Conservation (phyloP, 2,113 vertebrate species). For the Hydrochoerus hydrochaeris region DNA sequence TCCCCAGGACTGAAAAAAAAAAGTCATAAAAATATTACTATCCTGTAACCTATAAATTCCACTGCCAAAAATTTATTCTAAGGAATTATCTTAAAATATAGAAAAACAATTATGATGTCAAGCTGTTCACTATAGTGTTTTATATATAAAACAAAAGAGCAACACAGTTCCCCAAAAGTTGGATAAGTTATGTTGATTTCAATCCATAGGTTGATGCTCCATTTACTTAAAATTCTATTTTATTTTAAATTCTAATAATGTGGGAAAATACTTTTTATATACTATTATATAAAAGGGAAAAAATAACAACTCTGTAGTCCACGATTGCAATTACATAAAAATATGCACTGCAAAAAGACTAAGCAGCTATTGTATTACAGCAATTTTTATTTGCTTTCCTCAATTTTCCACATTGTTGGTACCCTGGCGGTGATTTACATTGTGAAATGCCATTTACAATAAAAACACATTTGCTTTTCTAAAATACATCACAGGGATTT, state of each 20-base stretch:
- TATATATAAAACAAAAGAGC: not conserved
- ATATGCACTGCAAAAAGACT: not conserved
- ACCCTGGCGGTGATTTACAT: not conserved
- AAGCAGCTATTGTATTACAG: not conserved
- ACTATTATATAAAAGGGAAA: not conserved
- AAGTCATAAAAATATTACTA: slow-evolving; percentile 43
- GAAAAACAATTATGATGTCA: not conserved
- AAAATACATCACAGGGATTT: no score
- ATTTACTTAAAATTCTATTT: slow-evolving; percentile 13
- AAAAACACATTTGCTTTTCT: not conserved
- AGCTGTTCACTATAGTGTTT: not conserved
- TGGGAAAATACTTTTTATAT: not conserved
- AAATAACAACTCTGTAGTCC: not conserved
- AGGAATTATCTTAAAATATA: slow-evolving; percentile 30
- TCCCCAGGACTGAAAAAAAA: no score
- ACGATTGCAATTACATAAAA: slow-evolving; percentile 39
- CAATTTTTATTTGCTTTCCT: slow-evolving; percentile 22
- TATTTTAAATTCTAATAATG: slow-evolving; percentile 27
- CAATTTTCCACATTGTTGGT: slow-evolving; percentile 6
- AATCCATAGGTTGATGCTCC: not conserved
- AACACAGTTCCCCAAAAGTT: not conserved
- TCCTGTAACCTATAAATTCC: not conserved
- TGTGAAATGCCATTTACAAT: slow-evolving; percentile 42
- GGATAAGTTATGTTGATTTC: not conserved
- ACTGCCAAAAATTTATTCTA: slow-evolving; percentile 13